A percentile compares a stretch with the other conserved stretches of the same genome.
These are phyloP conservation scores for Chiroxiphia lanceolata DNA, from an alignment of 2,797 vertebrate genomes.

Conservation along the genomic window DNA sequence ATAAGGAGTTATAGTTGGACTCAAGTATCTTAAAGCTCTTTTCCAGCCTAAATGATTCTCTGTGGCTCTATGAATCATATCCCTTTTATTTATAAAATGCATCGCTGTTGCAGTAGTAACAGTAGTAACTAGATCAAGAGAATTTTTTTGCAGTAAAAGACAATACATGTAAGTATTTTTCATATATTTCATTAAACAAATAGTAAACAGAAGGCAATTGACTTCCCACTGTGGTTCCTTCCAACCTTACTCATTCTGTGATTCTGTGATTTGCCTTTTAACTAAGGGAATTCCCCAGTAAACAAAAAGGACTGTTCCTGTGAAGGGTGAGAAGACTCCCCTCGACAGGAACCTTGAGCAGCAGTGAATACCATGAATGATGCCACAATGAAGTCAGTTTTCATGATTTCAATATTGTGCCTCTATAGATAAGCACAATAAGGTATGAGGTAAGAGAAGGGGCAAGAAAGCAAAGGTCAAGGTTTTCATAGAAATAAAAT, in stretches of 20 bases:
- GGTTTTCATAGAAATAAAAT: not conserved
- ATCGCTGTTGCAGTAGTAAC: not conserved
- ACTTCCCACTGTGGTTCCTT: not conserved
- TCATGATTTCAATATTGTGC: not conserved
- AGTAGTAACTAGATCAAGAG: not conserved
- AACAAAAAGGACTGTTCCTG: not conserved
- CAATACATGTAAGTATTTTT: not conserved
- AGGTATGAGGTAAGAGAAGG: not conserved
- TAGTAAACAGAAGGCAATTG: not conserved
- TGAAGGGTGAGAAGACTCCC: fast-evolving
- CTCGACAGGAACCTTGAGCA: not conserved
- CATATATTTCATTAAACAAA: not conserved
- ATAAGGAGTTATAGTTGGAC: not conserved
- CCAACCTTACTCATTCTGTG: not conserved
- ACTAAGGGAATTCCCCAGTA: not conserved
- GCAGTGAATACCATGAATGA: not conserved
- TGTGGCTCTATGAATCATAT: not conserved
- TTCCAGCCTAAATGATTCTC: not conserved
- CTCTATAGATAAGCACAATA: not conserved
- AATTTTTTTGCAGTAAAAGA: not conserved
- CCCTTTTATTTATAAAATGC: not conserved
- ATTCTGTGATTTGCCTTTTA: not conserved
- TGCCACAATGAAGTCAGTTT: not conserved
- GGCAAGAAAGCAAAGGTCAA: not conserved
- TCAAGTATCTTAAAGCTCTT: not conserved